Conservation (phyloP, 2,113 vertebrate genomes). For the Garra rufa region DNA sequence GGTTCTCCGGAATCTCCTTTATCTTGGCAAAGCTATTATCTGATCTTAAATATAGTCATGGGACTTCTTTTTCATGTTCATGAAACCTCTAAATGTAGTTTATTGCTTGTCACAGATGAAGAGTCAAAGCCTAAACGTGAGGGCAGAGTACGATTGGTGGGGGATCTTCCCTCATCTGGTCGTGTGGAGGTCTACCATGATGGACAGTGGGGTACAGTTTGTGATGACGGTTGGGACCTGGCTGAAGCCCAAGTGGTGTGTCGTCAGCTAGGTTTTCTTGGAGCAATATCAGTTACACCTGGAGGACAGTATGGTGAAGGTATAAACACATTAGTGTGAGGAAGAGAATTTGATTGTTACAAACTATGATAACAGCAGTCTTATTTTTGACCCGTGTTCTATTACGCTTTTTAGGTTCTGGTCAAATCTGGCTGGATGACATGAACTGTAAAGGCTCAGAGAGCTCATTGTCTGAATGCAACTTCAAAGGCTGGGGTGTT, state of each 20-base stretch:
- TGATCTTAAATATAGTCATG: not conserved
- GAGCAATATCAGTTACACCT: constrained; percentile 63
- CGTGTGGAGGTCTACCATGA: constrained; percentile 69
- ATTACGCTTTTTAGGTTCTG: constrained; percentile 55
- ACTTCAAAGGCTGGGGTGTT: constrained; percentile 71
- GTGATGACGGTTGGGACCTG: constrained; percentile 77
- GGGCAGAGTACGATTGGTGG: constrained; percentile 1
- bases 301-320: constrained; percentile 70
- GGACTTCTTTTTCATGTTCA: not conserved
- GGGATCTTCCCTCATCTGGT: not conserved
- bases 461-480: constrained; percentile 69
- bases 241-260: constrained; percentile 77
- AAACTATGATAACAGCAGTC: not conserved
- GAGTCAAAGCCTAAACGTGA: constrained; percentile 10
- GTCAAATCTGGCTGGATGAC: constrained; percentile 80
- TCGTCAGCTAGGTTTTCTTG: constrained; percentile 71
- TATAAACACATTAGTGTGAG: constrained; percentile 40
- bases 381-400: not conserved
- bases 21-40: not conserved
- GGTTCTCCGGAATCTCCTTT: not conserved
- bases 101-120: not conserved
- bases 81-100: not conserved
- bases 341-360: not conserved
- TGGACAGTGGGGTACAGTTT: constrained; percentile 78
- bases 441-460: constrained; percentile 75